Percentiles rank a stretch among this genome's conserved stretches.
phyloP scores from a whole-genome alignment of 2,888 invertebrate genomes.

The Podotricha telesiphe region DNA sequence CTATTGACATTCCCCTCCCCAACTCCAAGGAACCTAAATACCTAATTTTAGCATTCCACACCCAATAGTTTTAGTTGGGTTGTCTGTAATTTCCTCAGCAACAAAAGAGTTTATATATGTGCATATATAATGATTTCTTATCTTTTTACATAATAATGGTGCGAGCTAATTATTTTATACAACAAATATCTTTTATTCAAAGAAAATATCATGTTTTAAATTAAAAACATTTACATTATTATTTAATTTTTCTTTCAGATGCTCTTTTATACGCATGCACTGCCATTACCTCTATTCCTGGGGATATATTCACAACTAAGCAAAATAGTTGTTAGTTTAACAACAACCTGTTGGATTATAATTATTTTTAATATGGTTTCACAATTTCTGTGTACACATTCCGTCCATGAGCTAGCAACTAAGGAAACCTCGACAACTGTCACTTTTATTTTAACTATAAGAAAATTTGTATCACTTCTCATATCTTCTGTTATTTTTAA shows the following conservation, averaged over 20 bases:
- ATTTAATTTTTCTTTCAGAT: conserved; percentile 66
- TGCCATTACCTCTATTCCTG: conserved; percentile 70
- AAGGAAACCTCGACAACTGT: conserved; percentile 72
- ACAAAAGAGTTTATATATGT: not conserved
- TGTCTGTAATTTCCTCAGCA: not conserved
- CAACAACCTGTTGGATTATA: conserved; percentile 60
- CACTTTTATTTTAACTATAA: conserved; percentile 71
- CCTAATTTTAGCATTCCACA: too few species aligned
- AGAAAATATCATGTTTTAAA: not conserved
- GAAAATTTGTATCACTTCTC: conserved; percentile 71
- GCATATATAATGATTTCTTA: not conserved
- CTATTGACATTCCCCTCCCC: too few species aligned
- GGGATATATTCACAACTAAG: conserved; percentile 62
- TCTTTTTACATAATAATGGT: not conserved
- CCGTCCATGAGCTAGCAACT: conserved; percentile 71
- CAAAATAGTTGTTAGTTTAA: conserved; percentile 52
- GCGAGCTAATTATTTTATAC: not conserved
- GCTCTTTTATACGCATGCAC: conserved; percentile 72
- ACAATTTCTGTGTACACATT: conserved; percentile 71
- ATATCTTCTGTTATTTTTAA: conserved; percentile 74
- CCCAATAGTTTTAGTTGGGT: too few species aligned
- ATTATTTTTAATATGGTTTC: conserved; percentile 63
- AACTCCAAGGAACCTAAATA: too few species aligned
- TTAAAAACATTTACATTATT: conserved; percentile 5
- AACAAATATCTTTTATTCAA: too few species aligned